Base-by-base conservation (phyloP, 2,888 invertebrate genomes). In the Oscheius sp. region DNA sequence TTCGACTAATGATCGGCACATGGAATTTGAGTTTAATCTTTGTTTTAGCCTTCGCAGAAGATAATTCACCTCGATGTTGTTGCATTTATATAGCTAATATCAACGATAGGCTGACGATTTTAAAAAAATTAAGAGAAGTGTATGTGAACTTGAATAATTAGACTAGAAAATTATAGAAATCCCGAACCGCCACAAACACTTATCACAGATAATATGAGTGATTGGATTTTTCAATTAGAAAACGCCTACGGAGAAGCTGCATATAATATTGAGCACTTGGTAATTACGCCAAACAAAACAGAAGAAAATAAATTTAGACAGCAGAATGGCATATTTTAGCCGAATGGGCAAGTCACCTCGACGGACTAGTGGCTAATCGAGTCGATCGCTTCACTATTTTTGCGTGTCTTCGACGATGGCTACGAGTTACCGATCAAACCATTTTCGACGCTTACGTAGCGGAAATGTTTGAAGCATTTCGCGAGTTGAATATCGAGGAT, bases 401-500 rank as follows among this genome's bases (percentile, higher is more conserved):
- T 12, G 71, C 71, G 33, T 61, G 56, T 28, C 61, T 73, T 9
- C 47, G 73, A 12, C 51, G 73, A 44, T 67, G 64, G 65, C 47
- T 62, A 12, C 69, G 72, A 47, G 62, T 64, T 6, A 47, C 54
- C n/a, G 70, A 73, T 28, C 54, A 59, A 0, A 20, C 51, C n/a
- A 33, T 70, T 5, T 73, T 73, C 41, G 70, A 73, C 12, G 62
- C 56, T 12, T 70, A 67, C 36, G 32, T 68, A 28, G 17, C 24
- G 6, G 73, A 73, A 17, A 44, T 73, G 17, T 73, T 73, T 36
- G 73, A 73, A 22, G 70, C 61, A 12, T 57, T 70, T 28, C 61
- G 73, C 14, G 73, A 73, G 28, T 63, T 73, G 65, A 63, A 73
- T 22, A 41, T 70, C n/a, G 70, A 70, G 32, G 70, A 70, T 8